Conservation (phyloP, 2,113 vertebrate species). For the Archilochus colubris region DNA sequence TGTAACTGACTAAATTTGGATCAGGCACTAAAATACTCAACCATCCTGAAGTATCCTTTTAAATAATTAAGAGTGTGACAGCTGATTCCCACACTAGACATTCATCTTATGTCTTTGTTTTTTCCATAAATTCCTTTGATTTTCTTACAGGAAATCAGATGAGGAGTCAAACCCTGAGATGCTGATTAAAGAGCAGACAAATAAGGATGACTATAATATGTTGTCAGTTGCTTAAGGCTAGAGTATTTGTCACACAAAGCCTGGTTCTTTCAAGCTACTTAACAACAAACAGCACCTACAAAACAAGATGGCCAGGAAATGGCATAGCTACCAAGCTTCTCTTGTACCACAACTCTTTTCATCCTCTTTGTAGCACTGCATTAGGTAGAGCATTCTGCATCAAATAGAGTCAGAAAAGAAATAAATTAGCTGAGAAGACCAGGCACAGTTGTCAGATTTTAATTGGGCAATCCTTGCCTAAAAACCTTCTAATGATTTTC, state of each 20-base stretch:
- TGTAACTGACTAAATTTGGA: neutral
- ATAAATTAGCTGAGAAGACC: neutral
- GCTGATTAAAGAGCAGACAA: neutral
- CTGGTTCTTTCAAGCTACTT: neutral
- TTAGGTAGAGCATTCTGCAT: neutral
- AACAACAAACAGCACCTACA: neutral
- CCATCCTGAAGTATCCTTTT: neutral
- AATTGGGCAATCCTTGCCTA: neutral
- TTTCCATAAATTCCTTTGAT: neutral
- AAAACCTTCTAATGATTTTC: neutral
- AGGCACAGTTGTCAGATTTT: neutral
- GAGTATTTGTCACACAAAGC: neutral
- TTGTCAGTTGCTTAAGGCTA: neutral
- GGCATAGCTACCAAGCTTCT: neutral
- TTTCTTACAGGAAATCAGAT: neutral
- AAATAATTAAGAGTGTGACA: neutral
- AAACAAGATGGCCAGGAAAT: neutral
- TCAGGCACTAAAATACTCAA: neutral
- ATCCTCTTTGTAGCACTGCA: neutral
- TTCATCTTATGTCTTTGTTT: neutral
- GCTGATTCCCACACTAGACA: neutral
- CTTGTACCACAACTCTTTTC: neutral
- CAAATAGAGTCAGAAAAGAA: neutral
- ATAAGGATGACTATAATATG: neutral
- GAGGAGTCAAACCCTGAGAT: neutral